A percentile compares a stretch with the other conserved stretches of the same genome.
phyloP scores from a whole-genome alignment of 2,888 invertebrate species.

The Acronicta psi region DNA sequence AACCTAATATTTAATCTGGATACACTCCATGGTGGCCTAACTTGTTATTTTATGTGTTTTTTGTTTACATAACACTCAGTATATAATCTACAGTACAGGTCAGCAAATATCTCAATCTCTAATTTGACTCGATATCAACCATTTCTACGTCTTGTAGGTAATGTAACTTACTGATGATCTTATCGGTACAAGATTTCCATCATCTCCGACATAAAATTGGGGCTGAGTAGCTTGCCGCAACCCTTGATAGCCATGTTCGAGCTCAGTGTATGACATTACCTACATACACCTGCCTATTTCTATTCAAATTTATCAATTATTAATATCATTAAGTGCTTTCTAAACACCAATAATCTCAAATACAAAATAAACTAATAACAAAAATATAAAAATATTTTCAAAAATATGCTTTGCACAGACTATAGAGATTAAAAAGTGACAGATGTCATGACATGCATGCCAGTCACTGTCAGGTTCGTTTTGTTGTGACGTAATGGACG shows the following conservation, averaged over 20 bases:
- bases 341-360: constrained; percentile 39
- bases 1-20: constrained; percentile 43
- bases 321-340: constrained; percentile 38
- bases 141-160: constrained; percentile 27
- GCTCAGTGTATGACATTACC: constrained; percentile 96
- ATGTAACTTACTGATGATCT: constrained; percentile 88
- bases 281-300: constrained; percentile 67
- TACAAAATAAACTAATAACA: constrained; percentile 41
- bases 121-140: constrained; percentile 19
- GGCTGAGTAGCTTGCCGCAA: constrained; percentile 92
- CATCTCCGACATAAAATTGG: constrained; percentile 93
- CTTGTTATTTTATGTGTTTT: constrained; percentile 29
- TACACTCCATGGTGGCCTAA: constrained; percentile 30
- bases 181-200: constrained; percentile 90
- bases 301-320: constrained; percentile 36
- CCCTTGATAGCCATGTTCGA: constrained; percentile 97
- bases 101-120: constrained; percentile 14
- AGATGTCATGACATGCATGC: constrained; percentile 4
- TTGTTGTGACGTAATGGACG: too few relatives aligned
- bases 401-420: constrained; percentile 53
- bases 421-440: constrained; percentile 35
- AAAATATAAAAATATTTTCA: constrained; percentile 54
- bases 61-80: constrained; percentile 44
- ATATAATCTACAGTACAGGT: constrained; percentile 22
- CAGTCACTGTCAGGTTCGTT: too few relatives aligned